Conservation (phyloP, 2,113 vertebrate genomes). For the Chroicocephalus ridibundus region DNA sequence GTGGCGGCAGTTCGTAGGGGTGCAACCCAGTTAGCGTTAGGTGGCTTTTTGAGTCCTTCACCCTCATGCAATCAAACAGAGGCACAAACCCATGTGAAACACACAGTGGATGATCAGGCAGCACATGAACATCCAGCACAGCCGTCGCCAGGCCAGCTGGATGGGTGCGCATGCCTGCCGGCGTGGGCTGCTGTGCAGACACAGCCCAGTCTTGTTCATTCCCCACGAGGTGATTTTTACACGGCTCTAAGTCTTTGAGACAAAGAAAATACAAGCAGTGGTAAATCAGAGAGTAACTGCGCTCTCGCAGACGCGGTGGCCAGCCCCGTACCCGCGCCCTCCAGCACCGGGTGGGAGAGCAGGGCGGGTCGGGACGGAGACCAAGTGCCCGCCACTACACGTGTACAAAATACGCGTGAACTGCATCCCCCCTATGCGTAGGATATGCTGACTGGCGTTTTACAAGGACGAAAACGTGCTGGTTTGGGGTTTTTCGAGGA, state of each 20-base stretch:
- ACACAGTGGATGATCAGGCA: accelerated
- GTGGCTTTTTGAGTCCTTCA: not conserved
- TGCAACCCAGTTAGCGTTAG: not conserved
- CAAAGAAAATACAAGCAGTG: not conserved
- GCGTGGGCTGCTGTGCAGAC: not conserved
- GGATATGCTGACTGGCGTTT: not conserved
- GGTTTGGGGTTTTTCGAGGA: not conserved
- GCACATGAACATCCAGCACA: not conserved
- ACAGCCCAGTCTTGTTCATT: not conserved
- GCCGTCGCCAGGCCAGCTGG: accelerated
- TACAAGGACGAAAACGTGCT: not conserved
- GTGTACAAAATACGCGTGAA: not conserved
- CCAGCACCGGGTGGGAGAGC: not conserved
- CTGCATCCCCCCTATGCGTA: accelerated
- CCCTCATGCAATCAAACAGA: not conserved
- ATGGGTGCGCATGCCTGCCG: accelerated
- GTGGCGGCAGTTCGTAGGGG: accelerated
- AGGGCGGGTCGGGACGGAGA: not conserved
- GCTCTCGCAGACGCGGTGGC: not conserved
- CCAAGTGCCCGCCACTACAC: not conserved
- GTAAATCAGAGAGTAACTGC: not conserved
- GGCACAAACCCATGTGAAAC: not conserved
- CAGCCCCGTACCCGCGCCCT: not conserved
- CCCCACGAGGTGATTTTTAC: not conserved
- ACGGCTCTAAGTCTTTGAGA: not conserved